Conservation (phyloP, 2,888 invertebrate species). For the Clitarchus hookeri region DNA sequence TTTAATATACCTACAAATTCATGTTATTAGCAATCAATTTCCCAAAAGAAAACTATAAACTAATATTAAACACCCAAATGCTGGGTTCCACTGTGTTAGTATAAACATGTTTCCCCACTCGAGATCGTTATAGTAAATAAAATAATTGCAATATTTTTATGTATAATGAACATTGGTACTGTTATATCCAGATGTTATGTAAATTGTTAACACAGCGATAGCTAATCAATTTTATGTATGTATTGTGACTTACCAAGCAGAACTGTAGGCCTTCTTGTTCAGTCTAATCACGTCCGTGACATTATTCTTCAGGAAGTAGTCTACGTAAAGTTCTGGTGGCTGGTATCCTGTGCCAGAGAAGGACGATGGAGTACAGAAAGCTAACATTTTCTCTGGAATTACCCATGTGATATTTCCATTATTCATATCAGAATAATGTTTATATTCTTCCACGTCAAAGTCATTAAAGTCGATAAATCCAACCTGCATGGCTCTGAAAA, state of each 20-base stretch:
- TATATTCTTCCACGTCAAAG: constrained; percentile 83
- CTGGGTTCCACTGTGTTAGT: too few relatives aligned
- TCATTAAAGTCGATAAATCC: constrained; percentile 82
- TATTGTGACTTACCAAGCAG: constrained; percentile 49
- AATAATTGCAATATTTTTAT: too few relatives aligned
- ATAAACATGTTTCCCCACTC: too few relatives aligned
- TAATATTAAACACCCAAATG: too few relatives aligned
- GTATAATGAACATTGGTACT: too few relatives aligned
- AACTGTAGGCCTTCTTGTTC: constrained; percentile 82
- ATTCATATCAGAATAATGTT: constrained; percentile 77
- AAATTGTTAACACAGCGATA: too few relatives aligned
- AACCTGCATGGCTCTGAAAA: constrained; percentile 50
- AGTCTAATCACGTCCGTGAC: constrained; percentile 81
- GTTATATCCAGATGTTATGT: too few relatives aligned
- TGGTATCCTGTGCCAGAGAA: constrained; percentile 52
- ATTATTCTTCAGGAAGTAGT: constrained; percentile 80
- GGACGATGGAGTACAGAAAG: constrained; percentile 82
- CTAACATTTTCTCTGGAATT: constrained; percentile 73
- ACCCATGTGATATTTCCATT: constrained; percentile 90
- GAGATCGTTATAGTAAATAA: too few relatives aligned
- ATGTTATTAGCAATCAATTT: too few relatives aligned
- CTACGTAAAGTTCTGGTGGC: constrained; percentile 80
- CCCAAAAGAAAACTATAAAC: too few relatives aligned
- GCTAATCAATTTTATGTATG: too few relatives aligned
- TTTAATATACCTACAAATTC: too few relatives aligned